Base-by-base conservation (phyloP, 35 echinoderm and acorn worm species). In the Lytechinus pictus region DNA sequence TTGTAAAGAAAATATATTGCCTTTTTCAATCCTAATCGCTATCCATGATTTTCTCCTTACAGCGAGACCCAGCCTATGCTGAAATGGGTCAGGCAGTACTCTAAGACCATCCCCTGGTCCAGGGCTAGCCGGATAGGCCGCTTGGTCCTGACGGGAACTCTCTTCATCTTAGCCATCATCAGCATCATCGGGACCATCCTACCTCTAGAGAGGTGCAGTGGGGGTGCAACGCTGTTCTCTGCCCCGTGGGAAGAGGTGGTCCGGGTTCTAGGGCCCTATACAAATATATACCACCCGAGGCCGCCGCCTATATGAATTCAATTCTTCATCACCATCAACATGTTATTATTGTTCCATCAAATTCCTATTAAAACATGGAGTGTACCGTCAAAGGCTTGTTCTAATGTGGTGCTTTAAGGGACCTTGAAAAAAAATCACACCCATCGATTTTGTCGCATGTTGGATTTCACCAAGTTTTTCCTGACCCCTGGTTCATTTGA, bases 91-190 rank as follows among this genome's bases (percentile, higher is more conserved):
- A 54, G 24, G 54, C 92, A 93, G 7, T 93, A 93, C 53, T 93
- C 54, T 53, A 93, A 57, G 92, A 57, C 10, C 54, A 93, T 93
- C 11, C 92, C 92, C 8, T 93, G 92, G 92, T 93, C 92, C n/a
- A 33, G 27, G 54, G 92, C 92, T 5, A 93, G 14, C 54, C 5
- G 92, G n/a, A 27, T 93, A 24, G 92, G 92, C 11, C 92, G 92
- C 9, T 54, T 93, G 54, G 5, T 93, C 53, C 92, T 93, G 29
- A 93, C 92, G 5, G 54, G 92, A 54, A 54, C 92, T 0, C 92
- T 93, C 53, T 93, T 93, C 54, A 27, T 93, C 52, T 54, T 93
- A 24, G 92, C 92, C 54, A 54, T 93, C 27, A 57, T 93, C 55
- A 93, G 92, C 54, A 93, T 93, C n/a, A 57, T 93, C 0, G 52